Percentiles rank a stretch among this genome's conserved stretches.
These are phyloP conservation scores for honey bee (Apis mellifera) DNA, from an alignment of 1,140 invertebrate genomes.

Conservation along the genomic window Amel_HAv3.1 CM009932.2:6340001-6340500, in stretches of 20 bases:
- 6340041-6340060: not conserved
- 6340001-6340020: not conserved
- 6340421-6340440: not conserved
- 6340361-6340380: not conserved
- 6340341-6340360: slow-evolving; percentile 3
- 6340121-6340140: not conserved
- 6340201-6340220: slow-evolving; percentile 28
- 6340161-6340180: not conserved
- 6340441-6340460: not conserved
- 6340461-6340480: not conserved
- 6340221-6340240: slow-evolving; percentile 20
- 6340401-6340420: not conserved
- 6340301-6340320: slow-evolving; percentile 5
- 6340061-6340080: not conserved
- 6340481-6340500: not conserved
- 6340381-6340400: not conserved
- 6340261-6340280: slow-evolving; percentile 20
- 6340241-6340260: slow-evolving; percentile 33
- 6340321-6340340: slow-evolving; percentile 17
- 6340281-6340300: slow-evolving; percentile 33
- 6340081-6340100: not conserved
- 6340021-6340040: not conserved
- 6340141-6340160: not conserved
- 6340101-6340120: not conserved
- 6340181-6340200: slow-evolving; percentile 5